Evolutionary conservation across 2,113 vertebrate species (phyloP).

Genomic region (Phasianus colchicus): DNA sequence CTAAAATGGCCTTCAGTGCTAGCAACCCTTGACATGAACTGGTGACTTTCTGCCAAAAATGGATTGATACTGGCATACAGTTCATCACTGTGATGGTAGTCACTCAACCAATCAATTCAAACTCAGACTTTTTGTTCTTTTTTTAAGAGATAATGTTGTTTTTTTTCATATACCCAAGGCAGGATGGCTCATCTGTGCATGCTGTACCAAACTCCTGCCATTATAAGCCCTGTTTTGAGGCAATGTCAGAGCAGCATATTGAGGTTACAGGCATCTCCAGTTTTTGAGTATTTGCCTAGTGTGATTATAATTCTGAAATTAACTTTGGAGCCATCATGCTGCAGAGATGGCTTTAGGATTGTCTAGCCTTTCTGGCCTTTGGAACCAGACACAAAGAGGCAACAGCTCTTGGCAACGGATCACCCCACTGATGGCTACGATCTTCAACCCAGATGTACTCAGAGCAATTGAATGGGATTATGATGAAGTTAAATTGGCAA

Average conservation of each 20-base stretch:
- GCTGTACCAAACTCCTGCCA: not conserved
- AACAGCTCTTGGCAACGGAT: conserved; percentile 36
- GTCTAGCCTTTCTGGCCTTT: not conserved
- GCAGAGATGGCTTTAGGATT: not conserved
- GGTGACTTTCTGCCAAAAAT: not conserved
- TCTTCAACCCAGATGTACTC: not conserved
- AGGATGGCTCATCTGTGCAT: not conserved
- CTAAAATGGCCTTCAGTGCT: not conserved
- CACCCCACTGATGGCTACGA: not conserved
- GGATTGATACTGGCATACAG: not conserved
- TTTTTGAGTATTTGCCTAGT: not conserved
- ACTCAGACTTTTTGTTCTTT: not conserved
- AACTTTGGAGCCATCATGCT: not conserved
- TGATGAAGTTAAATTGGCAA: conserved; percentile 40
- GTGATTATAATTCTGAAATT: not conserved
- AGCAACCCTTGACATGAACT: not conserved
- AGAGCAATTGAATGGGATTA: conserved; percentile 13
- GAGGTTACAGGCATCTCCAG: not conserved
- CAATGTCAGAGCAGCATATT: not conserved
- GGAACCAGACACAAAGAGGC: not conserved
- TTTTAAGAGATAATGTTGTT: not conserved
- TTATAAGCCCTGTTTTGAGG: not conserved
- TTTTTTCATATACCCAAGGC: not conserved
- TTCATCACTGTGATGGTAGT: not conserved
- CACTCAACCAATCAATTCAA: not conserved